Conservation (phyloP, 2,797 vertebrate genomes). For the Pseudochromis fuscus region DNA sequence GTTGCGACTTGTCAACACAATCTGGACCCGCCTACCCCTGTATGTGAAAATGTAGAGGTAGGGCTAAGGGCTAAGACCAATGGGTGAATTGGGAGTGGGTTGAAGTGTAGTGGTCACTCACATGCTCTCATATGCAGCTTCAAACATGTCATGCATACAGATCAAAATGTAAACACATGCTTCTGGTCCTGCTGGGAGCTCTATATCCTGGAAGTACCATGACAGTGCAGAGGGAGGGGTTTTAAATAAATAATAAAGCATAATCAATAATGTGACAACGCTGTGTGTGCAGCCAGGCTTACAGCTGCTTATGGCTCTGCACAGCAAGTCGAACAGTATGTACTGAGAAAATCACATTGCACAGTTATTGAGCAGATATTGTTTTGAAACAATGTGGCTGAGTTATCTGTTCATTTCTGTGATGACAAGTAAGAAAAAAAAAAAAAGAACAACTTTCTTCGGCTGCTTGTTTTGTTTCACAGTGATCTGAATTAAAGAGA, state of each 20-base stretch:
- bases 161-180: slow-evolving; percentile 2
- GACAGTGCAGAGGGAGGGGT: slow-evolving; percentile 4
- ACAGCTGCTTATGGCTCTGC: slow-evolving; percentile 3
- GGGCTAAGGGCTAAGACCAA: no score
- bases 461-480: slow-evolving; percentile 6
- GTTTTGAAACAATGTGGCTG: slow-evolving; percentile 4
- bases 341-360: not conserved
- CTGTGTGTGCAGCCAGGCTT: not conserved
- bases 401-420: slow-evolving; percentile 19
- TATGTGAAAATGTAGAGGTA: no score
- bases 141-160: not conserved
- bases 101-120: no score
- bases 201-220: slow-evolving; percentile 18
- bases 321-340: not conserved
- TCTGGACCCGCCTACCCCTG: no score
- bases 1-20: no score
- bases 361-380: slow-evolving; percentile 12
- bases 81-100: no score
- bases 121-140: not conserved
- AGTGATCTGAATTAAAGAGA: slow-evolving; percentile 13
- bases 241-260: slow-evolving; percentile 23
- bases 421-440: not conserved
- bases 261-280: slow-evolving; percentile 5
- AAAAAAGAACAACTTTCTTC: not conserved
- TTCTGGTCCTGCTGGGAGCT: not conserved